Conservation (phyloP, 2,113 vertebrate species). For the Zeus faber region DNA sequence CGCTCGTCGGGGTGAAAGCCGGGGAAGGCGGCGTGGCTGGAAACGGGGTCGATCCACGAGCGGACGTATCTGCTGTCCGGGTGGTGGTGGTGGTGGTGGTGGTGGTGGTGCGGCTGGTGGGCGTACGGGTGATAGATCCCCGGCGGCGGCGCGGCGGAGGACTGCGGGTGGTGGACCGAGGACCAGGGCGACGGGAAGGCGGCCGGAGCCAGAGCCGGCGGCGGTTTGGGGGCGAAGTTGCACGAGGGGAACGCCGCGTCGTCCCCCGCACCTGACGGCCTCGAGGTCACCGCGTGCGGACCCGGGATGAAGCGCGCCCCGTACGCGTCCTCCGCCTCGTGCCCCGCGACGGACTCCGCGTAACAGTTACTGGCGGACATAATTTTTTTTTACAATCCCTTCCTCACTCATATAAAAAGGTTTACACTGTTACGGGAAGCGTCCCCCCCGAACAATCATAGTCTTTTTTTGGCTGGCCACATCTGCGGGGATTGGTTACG, state of each 20-base stretch:
- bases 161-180: constrained; percentile 86
- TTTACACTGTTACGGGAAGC: constrained; percentile 92
- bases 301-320: constrained; percentile 87
- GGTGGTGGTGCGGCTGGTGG: constrained; percentile 83
- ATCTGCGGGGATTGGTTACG: constrained; percentile 96
- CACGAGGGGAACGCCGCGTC: constrained; percentile 91
- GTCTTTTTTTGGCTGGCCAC: constrained; percentile 97
- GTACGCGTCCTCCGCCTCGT: constrained; percentile 92
- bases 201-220: too few species aligned
- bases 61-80: constrained; percentile 90
- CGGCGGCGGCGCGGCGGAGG: constrained; percentile 79
- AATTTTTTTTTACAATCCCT: constrained; percentile 87
- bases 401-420: constrained; percentile 92
- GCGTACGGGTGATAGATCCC: constrained; percentile 94
- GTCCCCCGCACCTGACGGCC: constrained; percentile 90
- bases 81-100: too few species aligned
- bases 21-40: constrained; percentile 77
- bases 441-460: constrained; percentile 94
- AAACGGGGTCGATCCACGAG: constrained; percentile 93
- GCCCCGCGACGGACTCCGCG: constrained; percentile 95
- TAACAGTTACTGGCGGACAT: constrained; percentile 99
- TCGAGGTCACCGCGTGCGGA: constrained; percentile 83
- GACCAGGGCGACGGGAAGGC: constrained; percentile 93
- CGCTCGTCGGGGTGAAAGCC: constrained; percentile 82
- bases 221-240: constrained; percentile 95